Conservation (phyloP, 2,888 invertebrate genomes). For the Drosophila mimetica region DNA sequence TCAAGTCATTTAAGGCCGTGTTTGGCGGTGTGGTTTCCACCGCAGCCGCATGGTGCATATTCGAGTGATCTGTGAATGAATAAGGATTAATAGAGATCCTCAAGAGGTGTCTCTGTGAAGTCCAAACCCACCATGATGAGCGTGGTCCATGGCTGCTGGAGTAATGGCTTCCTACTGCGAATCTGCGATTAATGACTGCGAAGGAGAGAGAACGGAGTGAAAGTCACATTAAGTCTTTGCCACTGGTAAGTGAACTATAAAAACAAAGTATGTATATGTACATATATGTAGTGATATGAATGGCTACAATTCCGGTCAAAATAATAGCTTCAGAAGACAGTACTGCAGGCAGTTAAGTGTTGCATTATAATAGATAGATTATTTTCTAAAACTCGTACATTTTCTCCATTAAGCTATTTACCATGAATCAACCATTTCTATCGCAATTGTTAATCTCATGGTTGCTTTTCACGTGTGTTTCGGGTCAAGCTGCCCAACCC, state of each 20-base stretch:
- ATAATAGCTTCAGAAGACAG: not conserved
- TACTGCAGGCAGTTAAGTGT: no score
- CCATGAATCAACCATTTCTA: not conserved
- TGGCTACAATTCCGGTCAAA: slow-evolving; percentile 12
- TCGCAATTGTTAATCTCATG: slow-evolving; percentile 2
- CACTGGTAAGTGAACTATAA: slow-evolving; percentile 4
- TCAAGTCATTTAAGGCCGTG: not conserved
- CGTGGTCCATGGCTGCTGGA: slow-evolving; percentile 79
- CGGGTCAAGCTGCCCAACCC: slow-evolving; percentile 22
- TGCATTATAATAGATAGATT: no score
- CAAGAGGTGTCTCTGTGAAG: no score
- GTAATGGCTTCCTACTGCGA: not conserved
- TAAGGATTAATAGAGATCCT: no score
- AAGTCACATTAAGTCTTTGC: slow-evolving; percentile 34
- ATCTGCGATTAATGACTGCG: slow-evolving; percentile 35
- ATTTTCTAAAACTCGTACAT: not conserved
- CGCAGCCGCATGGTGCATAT: slow-evolving; percentile 13
- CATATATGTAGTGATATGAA: slow-evolving; percentile 7
- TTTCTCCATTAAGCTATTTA: not conserved
- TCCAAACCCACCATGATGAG: slow-evolving; percentile 43
- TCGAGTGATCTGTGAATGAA: no score
- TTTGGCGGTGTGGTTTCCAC: slow-evolving; percentile 16
- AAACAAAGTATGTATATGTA: not conserved
- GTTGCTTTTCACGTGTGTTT: not conserved
- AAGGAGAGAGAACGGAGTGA: slow-evolving; percentile 19